phyloP scores from a whole-genome alignment of 2,113 vertebrate species.

The Lophura nycthemera region DNA sequence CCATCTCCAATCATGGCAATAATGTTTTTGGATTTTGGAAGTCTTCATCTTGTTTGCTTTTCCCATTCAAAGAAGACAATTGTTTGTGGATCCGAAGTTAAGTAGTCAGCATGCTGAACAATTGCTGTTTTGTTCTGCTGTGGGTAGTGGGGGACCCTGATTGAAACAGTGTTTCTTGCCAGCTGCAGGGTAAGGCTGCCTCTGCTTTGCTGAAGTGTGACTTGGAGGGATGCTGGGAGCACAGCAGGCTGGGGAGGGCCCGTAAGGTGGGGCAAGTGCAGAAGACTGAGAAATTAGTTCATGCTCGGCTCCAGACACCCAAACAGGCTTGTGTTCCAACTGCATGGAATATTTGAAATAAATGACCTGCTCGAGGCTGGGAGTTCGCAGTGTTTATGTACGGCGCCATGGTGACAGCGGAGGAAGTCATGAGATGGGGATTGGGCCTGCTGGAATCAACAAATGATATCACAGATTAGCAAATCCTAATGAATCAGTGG shows the following conservation, averaged over 20 bases:
- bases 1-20: neutral
- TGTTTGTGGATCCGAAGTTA: neutral
- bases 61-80: fast-evolving
- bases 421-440: slow-evolving; percentile 68
- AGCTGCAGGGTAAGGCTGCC: slow-evolving; percentile 9
- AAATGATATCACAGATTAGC: slow-evolving; percentile 68
- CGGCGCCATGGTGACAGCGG: slow-evolving; percentile 73
- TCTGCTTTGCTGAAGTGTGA: slow-evolving; percentile 46
- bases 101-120: fast-evolving
- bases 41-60: neutral
- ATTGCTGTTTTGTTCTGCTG: neutral
- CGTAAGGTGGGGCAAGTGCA: slow-evolving; percentile 53
- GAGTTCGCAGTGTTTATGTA: slow-evolving; percentile 78
- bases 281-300: slow-evolving; percentile 78
- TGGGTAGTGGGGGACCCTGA: neutral
- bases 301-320: slow-evolving; percentile 83
- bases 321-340: slow-evolving; percentile 83
- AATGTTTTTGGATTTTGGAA: neutral
- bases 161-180: fast-evolving
- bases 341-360: slow-evolving; percentile 84
- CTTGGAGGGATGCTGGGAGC: slow-evolving; percentile 7
- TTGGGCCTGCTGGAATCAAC: slow-evolving; percentile 63
- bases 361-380: slow-evolving; percentile 74
- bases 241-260: slow-evolving; percentile 6
- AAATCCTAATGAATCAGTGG: neutral